These are phyloP conservation scores for Odontothrips loti DNA, from an alignment of 2,888 invertebrate genomes.

Conservation along the genomic window DNA sequence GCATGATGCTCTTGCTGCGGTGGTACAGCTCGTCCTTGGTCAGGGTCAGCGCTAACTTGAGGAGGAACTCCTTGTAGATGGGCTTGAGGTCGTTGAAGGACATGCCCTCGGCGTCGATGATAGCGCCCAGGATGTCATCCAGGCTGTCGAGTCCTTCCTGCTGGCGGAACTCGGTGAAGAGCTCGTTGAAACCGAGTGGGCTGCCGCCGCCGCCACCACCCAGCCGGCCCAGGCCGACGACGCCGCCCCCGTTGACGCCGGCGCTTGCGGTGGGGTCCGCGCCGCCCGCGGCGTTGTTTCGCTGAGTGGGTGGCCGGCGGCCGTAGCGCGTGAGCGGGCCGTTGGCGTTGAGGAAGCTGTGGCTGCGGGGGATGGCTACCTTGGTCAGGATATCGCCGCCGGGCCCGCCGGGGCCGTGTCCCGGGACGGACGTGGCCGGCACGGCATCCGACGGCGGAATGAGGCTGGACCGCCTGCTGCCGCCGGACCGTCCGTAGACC, in stretches of 20 bases:
- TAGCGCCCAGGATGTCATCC: constrained; percentile 81
- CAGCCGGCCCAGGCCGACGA: constrained; percentile 29
- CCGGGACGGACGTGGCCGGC: constrained; percentile 47
- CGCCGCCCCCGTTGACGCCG: neutral
- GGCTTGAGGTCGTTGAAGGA: constrained; percentile 89
- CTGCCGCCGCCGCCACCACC: constrained; percentile 59
- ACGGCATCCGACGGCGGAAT: constrained; percentile 40
- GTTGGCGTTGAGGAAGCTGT: constrained; percentile 78
- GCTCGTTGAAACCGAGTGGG: constrained; percentile 78
- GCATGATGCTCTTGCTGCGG: constrained; percentile 84
- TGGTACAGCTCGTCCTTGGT: constrained; percentile 91
- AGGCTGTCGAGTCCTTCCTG: constrained; percentile 84
- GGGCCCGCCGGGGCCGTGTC: constrained; percentile 47
- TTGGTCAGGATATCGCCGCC: constrained; percentile 79
- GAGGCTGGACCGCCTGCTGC: constrained; percentile 3
- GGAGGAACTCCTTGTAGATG: constrained; percentile 82
- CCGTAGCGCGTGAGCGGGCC: constrained; percentile 53
- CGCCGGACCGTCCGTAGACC: constrained; percentile 40
- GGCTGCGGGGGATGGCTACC: constrained; percentile 79
- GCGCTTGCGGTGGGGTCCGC: neutral
- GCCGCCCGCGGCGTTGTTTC: neutral
- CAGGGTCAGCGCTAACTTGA: constrained; percentile 80
- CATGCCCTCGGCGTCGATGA: constrained; percentile 89
- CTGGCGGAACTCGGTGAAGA: constrained; percentile 80
- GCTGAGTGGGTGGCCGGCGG: neutral